Evolutionary conservation across 2,888 invertebrate genomes (phyloP).

Genomic region (Aphidoletes aphidimyza): DNA sequence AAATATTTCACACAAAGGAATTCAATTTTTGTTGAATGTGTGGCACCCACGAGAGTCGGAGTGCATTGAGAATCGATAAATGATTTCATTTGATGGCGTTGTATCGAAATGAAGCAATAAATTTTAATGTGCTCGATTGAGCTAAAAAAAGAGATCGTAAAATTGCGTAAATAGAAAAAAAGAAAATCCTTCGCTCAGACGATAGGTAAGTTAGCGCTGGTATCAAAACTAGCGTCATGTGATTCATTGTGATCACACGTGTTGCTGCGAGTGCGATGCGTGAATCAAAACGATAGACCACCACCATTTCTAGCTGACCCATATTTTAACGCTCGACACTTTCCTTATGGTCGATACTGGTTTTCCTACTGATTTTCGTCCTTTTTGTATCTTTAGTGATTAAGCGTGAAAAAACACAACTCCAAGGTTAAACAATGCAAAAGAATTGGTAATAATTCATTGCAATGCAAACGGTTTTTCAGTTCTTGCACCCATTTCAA

Average conservation of each 20-base stretch:
- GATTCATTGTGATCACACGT: not conserved
- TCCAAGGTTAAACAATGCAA: conserved; percentile 35
- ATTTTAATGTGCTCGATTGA: conserved; percentile 11
- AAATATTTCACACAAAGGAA: conserved; percentile 25
- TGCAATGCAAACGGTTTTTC: not conserved
- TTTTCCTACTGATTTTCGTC: not conserved
- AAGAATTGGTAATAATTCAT: conserved; percentile 48
- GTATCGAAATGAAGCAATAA: conserved; percentile 2
- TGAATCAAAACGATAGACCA: conserved; percentile 41
- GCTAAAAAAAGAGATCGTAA: not conserved
- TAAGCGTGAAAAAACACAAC: conserved; percentile 42
- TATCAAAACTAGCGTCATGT: conserved; percentile 37
- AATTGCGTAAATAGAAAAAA: not conserved
- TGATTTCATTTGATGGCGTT: conserved; percentile 9
- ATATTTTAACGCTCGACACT: not conserved
- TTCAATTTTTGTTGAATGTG: conserved; percentile 11
- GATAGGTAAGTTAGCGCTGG: not conserved
- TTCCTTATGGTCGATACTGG: not conserved
- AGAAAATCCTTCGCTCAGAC: not conserved
- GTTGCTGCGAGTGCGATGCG: not conserved
- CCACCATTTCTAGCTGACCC: conserved; percentile 13
- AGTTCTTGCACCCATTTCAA: not conserved
- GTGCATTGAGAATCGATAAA: conserved; percentile 10
- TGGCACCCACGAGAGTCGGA: not conserved
- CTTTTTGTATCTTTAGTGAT: not conserved